phyloP scores from a whole-genome alignment of 2,888 invertebrate genomes.

The Drosophila koepferae region DNA sequence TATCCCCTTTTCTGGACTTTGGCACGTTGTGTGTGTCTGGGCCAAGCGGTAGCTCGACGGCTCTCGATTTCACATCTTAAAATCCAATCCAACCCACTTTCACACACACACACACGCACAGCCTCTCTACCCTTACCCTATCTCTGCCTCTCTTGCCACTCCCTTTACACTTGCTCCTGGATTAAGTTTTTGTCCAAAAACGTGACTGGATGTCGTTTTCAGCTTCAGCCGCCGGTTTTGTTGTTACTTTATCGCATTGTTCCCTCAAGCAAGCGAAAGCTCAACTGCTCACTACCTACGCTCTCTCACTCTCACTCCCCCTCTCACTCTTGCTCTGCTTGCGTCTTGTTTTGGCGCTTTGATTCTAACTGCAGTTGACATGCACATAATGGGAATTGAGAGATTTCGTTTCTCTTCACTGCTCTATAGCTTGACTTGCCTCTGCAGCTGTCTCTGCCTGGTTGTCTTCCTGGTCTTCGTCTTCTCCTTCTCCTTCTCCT shows the following conservation, averaged over 20 bases:
- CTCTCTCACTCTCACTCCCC: background rate
- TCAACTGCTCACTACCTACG: slow-evolving; percentile 6
- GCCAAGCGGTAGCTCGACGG: slow-evolving; percentile 32
- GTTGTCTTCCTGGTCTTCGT: background rate
- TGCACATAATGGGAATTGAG: slow-evolving; percentile 81
- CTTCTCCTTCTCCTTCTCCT: slow-evolving; percentile 2
- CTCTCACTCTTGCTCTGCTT: background rate
- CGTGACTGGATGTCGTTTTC: slow-evolving; percentile 81
- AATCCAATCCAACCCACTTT: slow-evolving; percentile 19
- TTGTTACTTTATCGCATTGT: slow-evolving; percentile 70
- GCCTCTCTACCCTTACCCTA: background rate
- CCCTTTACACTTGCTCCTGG: slow-evolving; percentile 45
- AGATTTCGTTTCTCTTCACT: slow-evolving; percentile 65
- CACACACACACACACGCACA: slow-evolving; percentile 1
- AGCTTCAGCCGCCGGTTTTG: slow-evolving; percentile 60
- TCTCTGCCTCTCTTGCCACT: background rate
- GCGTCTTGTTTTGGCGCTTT: slow-evolving; percentile 63
- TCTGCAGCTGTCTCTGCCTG: background rate
- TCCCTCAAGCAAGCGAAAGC: slow-evolving; percentile 52
- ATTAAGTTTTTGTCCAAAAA: slow-evolving; percentile 79
- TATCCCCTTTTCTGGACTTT: slow-evolving; percentile 66
- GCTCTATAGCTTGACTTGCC: background rate
- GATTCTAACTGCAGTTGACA: slow-evolving; percentile 82
- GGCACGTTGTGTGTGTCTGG: slow-evolving; percentile 75
- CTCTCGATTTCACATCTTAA: slow-evolving; percentile 75